Percentiles rank a stretch among this genome's conserved stretches.
Conservation (phyloP, 2,113 vertebrate genomes). For the Oceanites oceanicus region DNA sequence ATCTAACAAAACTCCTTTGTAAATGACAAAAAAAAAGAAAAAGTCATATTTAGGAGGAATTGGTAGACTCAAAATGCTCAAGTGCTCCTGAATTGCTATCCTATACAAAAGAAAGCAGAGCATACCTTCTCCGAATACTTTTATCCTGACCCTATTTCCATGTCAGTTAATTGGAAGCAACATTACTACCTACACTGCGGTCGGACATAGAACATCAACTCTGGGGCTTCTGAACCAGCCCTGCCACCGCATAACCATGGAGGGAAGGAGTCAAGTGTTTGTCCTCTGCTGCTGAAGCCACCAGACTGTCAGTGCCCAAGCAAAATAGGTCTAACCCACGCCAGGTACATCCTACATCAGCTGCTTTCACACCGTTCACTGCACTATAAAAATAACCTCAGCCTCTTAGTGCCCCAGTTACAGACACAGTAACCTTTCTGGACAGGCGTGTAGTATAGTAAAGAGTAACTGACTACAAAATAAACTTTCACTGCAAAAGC, state of each 20-base stretch:
- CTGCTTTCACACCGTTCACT: background rate
- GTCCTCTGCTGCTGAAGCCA: background rate
- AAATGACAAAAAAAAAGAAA: background rate
- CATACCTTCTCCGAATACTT: background rate
- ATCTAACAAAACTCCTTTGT: background rate
- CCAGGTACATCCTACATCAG: too few species aligned
- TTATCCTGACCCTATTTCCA: background rate
- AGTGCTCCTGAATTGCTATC: background rate
- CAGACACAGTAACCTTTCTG: background rate
- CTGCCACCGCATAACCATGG: accelerated
- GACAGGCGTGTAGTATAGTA: accelerated
- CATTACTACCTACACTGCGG: background rate
- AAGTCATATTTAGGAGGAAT: background rate
- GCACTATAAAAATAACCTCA: background rate
- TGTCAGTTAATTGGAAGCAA: background rate
- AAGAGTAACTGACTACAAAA: background rate
- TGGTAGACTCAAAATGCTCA: background rate
- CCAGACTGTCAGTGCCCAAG: background rate
- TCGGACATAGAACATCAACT: background rate
- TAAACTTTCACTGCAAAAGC: background rate
- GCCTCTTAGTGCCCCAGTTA: background rate
- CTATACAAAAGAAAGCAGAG: background rate
- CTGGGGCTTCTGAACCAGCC: background rate
- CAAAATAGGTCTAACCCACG: background rate
- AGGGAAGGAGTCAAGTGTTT: background rate